A percentile compares a stretch with the other conserved stretches of the same genome.
Conservation (phyloP, 2,888 invertebrate genomes). For the Ernsta delagoae region DNA sequence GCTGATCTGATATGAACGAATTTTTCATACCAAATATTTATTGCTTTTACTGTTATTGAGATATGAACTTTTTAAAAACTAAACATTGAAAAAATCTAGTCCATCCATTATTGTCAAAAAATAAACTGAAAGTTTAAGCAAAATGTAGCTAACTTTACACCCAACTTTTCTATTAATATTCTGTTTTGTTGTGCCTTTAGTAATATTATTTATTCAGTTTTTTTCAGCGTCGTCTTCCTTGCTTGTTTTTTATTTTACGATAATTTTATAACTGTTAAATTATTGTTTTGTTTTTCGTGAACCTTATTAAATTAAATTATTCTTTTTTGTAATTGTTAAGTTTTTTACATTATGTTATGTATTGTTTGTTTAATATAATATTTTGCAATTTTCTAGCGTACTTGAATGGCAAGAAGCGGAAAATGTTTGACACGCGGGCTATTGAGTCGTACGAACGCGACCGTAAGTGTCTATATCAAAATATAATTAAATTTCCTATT, state of each 20-base stretch:
- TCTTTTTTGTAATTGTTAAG: background rate
- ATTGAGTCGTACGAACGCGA: constrained; percentile 56
- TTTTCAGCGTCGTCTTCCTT: too few species aligned
- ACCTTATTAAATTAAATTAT: too few species aligned
- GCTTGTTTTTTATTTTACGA: too few species aligned
- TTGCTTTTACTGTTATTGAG: too few species aligned
- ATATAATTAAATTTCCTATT: background rate
- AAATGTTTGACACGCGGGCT: constrained; percentile 28
- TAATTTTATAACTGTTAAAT: background rate
- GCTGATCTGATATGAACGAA: too few species aligned
- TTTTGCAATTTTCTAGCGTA: constrained; percentile 37
- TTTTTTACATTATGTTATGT: background rate
- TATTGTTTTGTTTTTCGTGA: background rate
- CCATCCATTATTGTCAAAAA: constrained; percentile 47
- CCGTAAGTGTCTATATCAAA: constrained; percentile 64
- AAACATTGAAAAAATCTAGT: constrained; percentile 15
- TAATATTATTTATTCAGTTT: too few species aligned
- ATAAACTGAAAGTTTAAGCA: too few species aligned
- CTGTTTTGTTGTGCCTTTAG: too few species aligned
- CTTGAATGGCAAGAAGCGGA: constrained; percentile 36
- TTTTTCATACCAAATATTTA: too few species aligned
- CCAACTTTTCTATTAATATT: background rate
- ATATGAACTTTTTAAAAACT: too few species aligned
- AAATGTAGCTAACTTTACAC: too few species aligned
- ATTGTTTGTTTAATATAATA: constrained; percentile 11